Evolutionary conservation across 1,140 invertebrate species (phyloP), one percentile per base, ranked within the genome.

Genomic region (Neodiprion lecontei): DNA sequence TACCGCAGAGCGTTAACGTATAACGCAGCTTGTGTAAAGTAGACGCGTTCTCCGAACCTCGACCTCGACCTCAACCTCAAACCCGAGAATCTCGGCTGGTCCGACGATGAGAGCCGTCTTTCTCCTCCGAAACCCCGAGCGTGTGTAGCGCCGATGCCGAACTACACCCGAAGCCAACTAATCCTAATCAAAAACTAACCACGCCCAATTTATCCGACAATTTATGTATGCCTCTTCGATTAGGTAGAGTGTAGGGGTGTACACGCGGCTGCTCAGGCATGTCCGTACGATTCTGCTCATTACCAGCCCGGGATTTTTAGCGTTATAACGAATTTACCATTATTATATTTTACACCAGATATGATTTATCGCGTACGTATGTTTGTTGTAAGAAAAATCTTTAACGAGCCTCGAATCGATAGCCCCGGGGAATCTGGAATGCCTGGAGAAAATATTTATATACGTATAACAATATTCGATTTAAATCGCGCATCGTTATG

Each of bases 131-230:
- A 40, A 40, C 28, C 28, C 28, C 5, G 28, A 40, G 28, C 53
- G 8, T 17, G 53, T 17, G 53, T 17, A 5, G 53, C 53, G 11
- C 53, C 11, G 53, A 12, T 17, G 11, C 3, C 5, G 53, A 1
- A 11, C 53, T 61, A 4, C 53, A 61, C 53, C 4, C n/a, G 53
- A 61, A 61, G 53, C 53, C n/a, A 61, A 61, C 70, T 76, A 77
- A 78, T 76, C 72, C 75, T 73, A 73, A 73, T 73, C 75, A 76
- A 73, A 76, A 76, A 73, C 61, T 67, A 70, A 65, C 72, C 75
- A 76, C 75, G 68, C 75, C 75, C 75, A 76, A 53, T 76, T 76
- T 76, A 76, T 76, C 68, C 72, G 71, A 67, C 69, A 76, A 76
- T 76, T 76, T 76, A 76, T 76, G 23, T 61, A 53, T 40, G 28